Base-by-base conservation (phyloP, 53 echinoderm and acorn worm genomes). In the Paracentrotus lividus region DNA sequence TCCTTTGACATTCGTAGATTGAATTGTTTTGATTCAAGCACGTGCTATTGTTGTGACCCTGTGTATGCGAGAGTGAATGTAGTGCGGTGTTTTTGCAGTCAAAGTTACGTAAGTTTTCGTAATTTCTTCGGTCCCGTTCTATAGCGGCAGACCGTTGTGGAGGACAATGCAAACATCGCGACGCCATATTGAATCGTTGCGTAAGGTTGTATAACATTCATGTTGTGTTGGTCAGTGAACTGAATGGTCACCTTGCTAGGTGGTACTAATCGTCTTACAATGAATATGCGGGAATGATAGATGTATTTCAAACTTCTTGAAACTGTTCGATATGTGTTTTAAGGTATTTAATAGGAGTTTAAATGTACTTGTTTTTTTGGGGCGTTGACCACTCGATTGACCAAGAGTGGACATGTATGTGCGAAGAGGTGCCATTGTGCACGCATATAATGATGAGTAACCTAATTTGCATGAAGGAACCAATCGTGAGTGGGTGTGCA, bases 91-190 rank as follows among this genome's bases (percentile, higher is more conserved):
- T 94, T 97, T 94, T 81, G 90, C 95, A 93, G 95, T 96, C 85
- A 94, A 94, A 92, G 96, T 98, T 98, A 98, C 98, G 98, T 98
- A 98, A 98, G 94, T 96, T 96, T 60, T 60, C 98, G 98, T 98
- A 96, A 98, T 98, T 95, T 98, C 88, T 90, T 54, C 78, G 57
- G 56, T 68, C 59, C 64, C 93, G 67, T 92, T 90, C 92, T 92
- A 90, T 51, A 84, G 86, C 90, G 55, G 85, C 68, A 91, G 16
- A 72, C 69, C 31, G 53, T 53, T 52, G 76, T 51, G 52, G 90
- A 49, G 90, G 90, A 90, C 69, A 90, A 90, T 90, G 90, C 90
- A 90, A 90, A 90, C 75, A 33, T 54, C 5, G 27, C 29, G 90
- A 42, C 90, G 90, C 90, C 90, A 90, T 90, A 51, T 90, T 90